A percentile compares a stretch with the other conserved stretches of the same genome.
Evolutionary conservation across 2,888 invertebrate species (phyloP).

Genomic region (Dastarcus helophoroides): DNA sequence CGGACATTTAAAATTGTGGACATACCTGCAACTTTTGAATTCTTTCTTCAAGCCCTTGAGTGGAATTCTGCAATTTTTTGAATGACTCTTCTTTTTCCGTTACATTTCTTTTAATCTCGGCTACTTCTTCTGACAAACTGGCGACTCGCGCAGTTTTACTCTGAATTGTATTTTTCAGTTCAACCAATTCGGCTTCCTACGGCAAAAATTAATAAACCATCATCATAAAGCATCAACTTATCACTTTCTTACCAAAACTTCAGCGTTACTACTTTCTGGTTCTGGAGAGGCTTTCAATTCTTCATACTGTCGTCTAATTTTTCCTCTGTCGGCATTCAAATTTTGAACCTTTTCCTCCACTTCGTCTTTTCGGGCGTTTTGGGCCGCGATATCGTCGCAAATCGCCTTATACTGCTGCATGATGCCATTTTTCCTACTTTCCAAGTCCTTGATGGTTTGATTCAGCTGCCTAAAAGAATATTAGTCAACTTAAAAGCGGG

Average conservation of each 20-base stretch:
- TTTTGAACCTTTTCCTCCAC: slow-evolving; percentile 27
- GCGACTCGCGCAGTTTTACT: slow-evolving; percentile 33
- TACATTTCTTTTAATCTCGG: slow-evolving; percentile 24
- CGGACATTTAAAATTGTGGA: too few relatives aligned
- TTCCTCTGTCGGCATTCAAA: slow-evolving; percentile 18
- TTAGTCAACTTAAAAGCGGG: too few relatives aligned
- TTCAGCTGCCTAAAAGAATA: slow-evolving; percentile 16
- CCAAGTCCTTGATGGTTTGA: slow-evolving; percentile 18
- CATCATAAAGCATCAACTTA: slow-evolving; percentile 1
- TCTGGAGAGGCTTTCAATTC: slow-evolving; percentile 29
- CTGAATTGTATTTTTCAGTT: slow-evolving; percentile 33
- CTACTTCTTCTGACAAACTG: slow-evolving; percentile 26
- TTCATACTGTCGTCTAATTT: slow-evolving; percentile 23
- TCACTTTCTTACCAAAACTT: slow-evolving; percentile 23
- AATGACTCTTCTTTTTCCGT: slow-evolving; percentile 34
- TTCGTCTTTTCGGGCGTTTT: slow-evolving; percentile 19
- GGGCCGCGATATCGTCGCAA: slow-evolving; percentile 20
- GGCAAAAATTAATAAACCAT: slow-evolving; percentile 6
- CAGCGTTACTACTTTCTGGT: slow-evolving; percentile 29
- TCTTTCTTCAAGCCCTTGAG: slow-evolving; percentile 24
- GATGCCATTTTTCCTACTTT: slow-evolving; percentile 27
- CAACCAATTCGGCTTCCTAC: slow-evolving; percentile 29
- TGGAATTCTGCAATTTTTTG: slow-evolving; percentile 23
- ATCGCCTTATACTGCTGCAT: slow-evolving; percentile 24
- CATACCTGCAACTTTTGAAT: slow-evolving; percentile 26